Evolutionary conservation across 1,140 invertebrate genomes (phyloP).

Genomic region (honey bee (Apis mellifera)): Amel_HAv3.1 CM009931.2:19467001-19467500

Average conservation of each 20-base stretch:
- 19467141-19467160: not conserved
- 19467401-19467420: not conserved
- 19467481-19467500: not conserved
- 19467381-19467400: no score
- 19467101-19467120: not conserved
- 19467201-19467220: not conserved
- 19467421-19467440: not conserved
- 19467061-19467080: not conserved
- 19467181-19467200: conserved; percentile 12
- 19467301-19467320: conserved; percentile 14
- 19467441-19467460: not conserved
- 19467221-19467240: not conserved
- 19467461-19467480: not conserved
- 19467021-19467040: not conserved
- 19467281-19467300: not conserved
- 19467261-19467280: not conserved
- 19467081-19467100: not conserved
- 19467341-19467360: not conserved
- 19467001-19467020: not conserved
- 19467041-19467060: not conserved
- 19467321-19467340: not conserved
- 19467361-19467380: not conserved
- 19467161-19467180: not conserved
- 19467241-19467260: not conserved
- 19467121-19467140: not conserved